Percentiles rank a stretch among this genome's conserved stretches.
Evolutionary conservation across 2,113 vertebrate genomes (phyloP).

Genomic region (Calypte anna): DNA sequence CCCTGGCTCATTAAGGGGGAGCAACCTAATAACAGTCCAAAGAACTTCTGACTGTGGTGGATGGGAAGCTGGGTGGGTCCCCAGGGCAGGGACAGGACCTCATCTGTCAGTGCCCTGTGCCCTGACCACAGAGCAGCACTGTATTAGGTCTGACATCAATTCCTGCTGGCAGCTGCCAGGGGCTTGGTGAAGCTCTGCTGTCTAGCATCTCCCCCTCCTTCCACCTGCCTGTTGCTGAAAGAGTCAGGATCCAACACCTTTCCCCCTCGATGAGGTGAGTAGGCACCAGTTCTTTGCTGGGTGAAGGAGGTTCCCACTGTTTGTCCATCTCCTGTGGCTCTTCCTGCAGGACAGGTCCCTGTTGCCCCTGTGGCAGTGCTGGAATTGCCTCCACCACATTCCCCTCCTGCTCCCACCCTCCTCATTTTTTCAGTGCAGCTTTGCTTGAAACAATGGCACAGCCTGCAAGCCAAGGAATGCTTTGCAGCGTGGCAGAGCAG

Average conservation of each 20-base stretch:
- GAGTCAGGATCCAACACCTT: neutral
- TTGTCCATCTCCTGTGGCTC: neutral
- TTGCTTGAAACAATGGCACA: conserved; percentile 14
- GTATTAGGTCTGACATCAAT: rapidly evolving
- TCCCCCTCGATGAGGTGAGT: neutral
- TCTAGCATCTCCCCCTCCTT: no score
- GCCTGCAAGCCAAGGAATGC: neutral
- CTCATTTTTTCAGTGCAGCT: neutral
- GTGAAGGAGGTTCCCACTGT: neutral
- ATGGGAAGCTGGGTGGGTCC: rapidly evolving
- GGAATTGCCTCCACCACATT: neutral
- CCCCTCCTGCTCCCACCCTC: neutral
- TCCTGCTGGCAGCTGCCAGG: neutral
- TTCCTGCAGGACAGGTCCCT: rapidly evolving
- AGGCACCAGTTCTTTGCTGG: neutral
- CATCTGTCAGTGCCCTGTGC: rapidly evolving
- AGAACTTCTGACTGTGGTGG: neutral
- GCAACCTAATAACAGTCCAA: neutral
- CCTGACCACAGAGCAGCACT: neutral
- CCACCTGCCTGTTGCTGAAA: neutral
- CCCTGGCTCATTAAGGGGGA: neutral
- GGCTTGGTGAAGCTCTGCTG: neutral
- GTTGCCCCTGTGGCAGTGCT: neutral
- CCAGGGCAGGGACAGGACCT: neutral
- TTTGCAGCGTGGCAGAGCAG: neutral